These are phyloP conservation scores for Passer domesticus DNA, from an alignment of 2,113 vertebrate species.

Conservation along the genomic window DNA sequence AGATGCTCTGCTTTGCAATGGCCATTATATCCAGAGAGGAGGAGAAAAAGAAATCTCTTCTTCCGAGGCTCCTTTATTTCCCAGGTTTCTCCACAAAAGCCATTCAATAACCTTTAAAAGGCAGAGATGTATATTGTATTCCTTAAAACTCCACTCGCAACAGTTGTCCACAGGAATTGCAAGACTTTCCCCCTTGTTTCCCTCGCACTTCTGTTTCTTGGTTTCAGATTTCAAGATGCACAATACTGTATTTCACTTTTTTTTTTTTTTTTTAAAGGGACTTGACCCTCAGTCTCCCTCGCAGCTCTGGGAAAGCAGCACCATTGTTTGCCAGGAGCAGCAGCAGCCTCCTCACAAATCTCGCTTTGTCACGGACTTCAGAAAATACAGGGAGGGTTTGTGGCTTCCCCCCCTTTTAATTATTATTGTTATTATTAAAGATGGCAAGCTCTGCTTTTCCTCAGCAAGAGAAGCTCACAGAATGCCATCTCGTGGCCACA, in stretches of 20 bases:
- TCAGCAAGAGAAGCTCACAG: not conserved
- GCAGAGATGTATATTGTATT: not conserved
- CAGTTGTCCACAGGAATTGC: slow-evolving; percentile 59
- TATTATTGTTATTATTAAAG: slow-evolving; percentile 2
- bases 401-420: not conserved
- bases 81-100: slow-evolving; percentile 57
- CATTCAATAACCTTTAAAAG: slow-evolving; percentile 48
- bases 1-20: slow-evolving; percentile 38
- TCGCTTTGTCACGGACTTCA: slow-evolving; percentile 63
- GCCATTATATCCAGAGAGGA: slow-evolving; percentile 71
- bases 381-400: slow-evolving; percentile 56
- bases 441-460: not conserved
- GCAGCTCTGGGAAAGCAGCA: not conserved
- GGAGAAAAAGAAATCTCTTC: slow-evolving; percentile 30
- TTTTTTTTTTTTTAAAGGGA: slow-evolving; percentile 55
- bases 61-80: slow-evolving; percentile 48
- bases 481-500: slow-evolving; percentile 68
- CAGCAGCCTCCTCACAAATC: slow-evolving; percentile 38
- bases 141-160: slow-evolving; percentile 60
- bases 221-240: slow-evolving; percentile 77
- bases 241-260: slow-evolving; percentile 51
- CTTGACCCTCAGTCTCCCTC: slow-evolving; percentile 28
- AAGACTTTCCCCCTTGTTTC: slow-evolving; percentile 68
- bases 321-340: slow-evolving; percentile 10
- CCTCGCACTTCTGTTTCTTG: slow-evolving; percentile 56